Base-by-base conservation (phyloP, 2,113 vertebrate genomes). In the Trogon melanurus region DNA sequence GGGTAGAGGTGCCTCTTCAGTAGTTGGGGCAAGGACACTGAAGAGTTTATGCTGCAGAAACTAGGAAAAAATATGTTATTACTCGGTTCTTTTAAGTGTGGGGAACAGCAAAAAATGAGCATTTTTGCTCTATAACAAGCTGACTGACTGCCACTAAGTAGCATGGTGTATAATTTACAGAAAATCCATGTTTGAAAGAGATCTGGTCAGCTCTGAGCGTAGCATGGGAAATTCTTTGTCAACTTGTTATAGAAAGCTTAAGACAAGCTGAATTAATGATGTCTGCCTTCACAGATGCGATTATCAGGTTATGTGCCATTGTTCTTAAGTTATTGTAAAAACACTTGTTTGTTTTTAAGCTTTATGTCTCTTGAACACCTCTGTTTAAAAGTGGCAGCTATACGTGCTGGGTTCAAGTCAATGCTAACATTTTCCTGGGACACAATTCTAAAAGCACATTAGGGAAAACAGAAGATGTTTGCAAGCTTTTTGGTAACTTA, bases 401-500 rank as follows among this genome's bases (percentile, higher is more conserved):
- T 45, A 26, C 57, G 79, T 41, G 38, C 67, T 48, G 36, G 1
- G 1, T 61, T 54, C n/a, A 66, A 48, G 34, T 14, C 29, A 53
- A 6, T 78, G 58, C 29, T 25, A 11, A 45, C 4, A 0, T 81
- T 72, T 88, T 34, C 22, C 29, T 51, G 51, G 26, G n/a, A 13
- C 32, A 32, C n/a, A 32, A 18, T 56, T 45, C 4, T 4, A 58
- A 54, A 67, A 26, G 47, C 34, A 14, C 32, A 4, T 30, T 29
- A 71, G 67, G 30, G n/a, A 32, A 71, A 67, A 2, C 56, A 45
- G 54, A 36, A 60, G 34, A 60, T 57, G 32, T 57, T 69, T 66
- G 60, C 6, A 51, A n/a, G 27, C 9, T 69, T 50, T 67, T 56
- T 0, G 1, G 1, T 56, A 57, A 18, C 10, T 2, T 13, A 14